These are phyloP conservation scores for Stichodactyla mertensii DNA, from an alignment of 64 coral and sea anemone genomes.

Conservation along the genomic window DNA sequence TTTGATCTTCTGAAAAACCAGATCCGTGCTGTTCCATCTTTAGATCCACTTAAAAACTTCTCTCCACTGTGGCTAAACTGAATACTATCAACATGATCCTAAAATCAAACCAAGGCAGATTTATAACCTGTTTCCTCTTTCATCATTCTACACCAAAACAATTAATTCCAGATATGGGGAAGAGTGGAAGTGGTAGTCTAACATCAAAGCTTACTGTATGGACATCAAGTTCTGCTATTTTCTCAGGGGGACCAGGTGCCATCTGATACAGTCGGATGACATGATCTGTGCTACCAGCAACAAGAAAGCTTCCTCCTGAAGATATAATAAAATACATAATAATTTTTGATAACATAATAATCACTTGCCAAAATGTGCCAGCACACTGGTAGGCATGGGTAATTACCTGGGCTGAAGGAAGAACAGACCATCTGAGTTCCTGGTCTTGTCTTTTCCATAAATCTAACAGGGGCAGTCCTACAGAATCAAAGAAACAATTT, in stretches of 20 bases:
- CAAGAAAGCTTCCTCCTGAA: conserved; percentile 85
- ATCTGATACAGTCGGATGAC: conserved; percentile 89
- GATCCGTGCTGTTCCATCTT: conserved; percentile 91
- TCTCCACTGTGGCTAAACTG: conserved; percentile 93
- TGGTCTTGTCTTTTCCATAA: conserved; percentile 94
- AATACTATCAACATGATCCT: conserved; percentile 99
- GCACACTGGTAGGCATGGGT: background rate
- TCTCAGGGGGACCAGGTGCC: conserved; percentile 88
- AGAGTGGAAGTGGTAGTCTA: background rate
- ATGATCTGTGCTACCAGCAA: conserved; percentile 95
- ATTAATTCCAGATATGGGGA: background rate
- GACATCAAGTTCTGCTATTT: conserved; percentile 85
- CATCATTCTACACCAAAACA: background rate
- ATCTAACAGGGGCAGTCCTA: conserved; percentile 71
- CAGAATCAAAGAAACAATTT: conserved; percentile 17
- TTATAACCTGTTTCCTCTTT: background rate
- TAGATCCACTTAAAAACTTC: conserved; percentile 96
- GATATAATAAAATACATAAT: background rate
- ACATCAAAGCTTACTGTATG: conserved; percentile 61
- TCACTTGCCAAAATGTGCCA: background rate
- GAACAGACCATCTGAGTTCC: conserved; percentile 99
- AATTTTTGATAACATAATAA: background rate
- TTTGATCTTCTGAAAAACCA: conserved; percentile 89
- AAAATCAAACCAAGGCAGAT: background rate
- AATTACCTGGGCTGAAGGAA: conserved; percentile 95